Percentiles rank a stretch among this genome's conserved stretches.
Evolutionary conservation across 2,888 invertebrate species (phyloP).

Genomic region (Tyria jacobaeae): DNA sequence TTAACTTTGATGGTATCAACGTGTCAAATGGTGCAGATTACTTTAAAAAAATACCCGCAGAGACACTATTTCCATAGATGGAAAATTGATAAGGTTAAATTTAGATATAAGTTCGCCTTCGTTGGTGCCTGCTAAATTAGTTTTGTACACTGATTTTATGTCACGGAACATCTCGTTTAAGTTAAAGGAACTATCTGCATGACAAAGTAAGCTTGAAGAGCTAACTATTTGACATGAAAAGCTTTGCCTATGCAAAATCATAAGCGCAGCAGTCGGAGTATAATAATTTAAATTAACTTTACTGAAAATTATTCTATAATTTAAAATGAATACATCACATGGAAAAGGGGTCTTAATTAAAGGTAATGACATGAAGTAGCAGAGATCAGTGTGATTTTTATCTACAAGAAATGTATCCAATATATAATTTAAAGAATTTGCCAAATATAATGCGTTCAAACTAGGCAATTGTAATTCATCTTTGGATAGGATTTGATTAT

Average conservation of each 20-base stretch:
- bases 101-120: constrained; percentile 59
- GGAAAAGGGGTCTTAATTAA: constrained; percentile 72
- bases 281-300: constrained; percentile 44
- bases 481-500: constrained; percentile 24
- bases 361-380: constrained; percentile 69
- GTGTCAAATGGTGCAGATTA: too few relatives aligned
- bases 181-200: constrained; percentile 58
- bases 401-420: constrained; percentile 70
- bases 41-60: constrained; percentile 65
- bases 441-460: constrained; percentile 64
- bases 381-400: constrained; percentile 56
- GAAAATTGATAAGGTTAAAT: constrained; percentile 64
- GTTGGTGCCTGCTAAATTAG: constrained; percentile 74
- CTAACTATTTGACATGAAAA: constrained; percentile 65
- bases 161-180: constrained; percentile 68
- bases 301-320: constrained; percentile 63
- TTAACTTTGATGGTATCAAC: too few relatives aligned
- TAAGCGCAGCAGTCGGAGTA: constrained; percentile 59
- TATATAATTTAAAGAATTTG: constrained; percentile 61
- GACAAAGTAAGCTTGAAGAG: constrained; percentile 56
- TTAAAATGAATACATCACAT: constrained; percentile 72
- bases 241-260: constrained; percentile 70
- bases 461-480: constrained; percentile 65
- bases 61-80: constrained; percentile 72
- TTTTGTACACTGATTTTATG: constrained; percentile 63